Percentiles rank a stretch among this genome's conserved stretches.
Conservation (phyloP, 1,140 invertebrate species). For the Pseudomyrmex sp. region DNA sequence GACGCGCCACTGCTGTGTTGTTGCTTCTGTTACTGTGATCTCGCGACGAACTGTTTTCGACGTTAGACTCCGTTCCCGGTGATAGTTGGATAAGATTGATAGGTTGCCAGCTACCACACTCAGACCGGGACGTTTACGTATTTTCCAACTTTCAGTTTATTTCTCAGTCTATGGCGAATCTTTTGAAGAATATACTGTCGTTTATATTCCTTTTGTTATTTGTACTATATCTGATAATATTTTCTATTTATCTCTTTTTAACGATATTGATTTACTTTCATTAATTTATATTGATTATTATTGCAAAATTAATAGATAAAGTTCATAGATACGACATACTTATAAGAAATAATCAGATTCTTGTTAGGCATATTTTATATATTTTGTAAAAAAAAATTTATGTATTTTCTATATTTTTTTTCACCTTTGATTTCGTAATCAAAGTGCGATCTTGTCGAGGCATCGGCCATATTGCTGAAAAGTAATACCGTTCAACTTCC, state of each 20-base stretch:
- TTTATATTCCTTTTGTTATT: not conserved
- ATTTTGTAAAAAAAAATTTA: not conserved
- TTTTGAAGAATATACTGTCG: not conserved
- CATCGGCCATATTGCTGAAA: not conserved
- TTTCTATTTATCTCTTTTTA: not conserved
- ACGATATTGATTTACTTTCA: too few relatives aligned
- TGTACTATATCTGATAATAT: not conserved
- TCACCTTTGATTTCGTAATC: too few relatives aligned
- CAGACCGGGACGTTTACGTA: slow-evolving; percentile 39
- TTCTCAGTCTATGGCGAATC: not conserved
- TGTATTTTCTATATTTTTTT: not conserved
- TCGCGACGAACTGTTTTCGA: slow-evolving; percentile 65
- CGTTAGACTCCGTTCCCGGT: slow-evolving; percentile 45
- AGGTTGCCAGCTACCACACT: slow-evolving; percentile 40
- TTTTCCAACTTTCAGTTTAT: slow-evolving; percentile 38
- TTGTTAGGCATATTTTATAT: not conserved
- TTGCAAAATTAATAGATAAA: too few relatives aligned
- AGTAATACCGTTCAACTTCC: slow-evolving; percentile 7
- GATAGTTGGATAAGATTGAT: slow-evolving; percentile 60
- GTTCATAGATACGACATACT: not conserved
- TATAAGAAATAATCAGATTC: not conserved
- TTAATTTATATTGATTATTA: too few relatives aligned
- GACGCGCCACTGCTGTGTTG: slow-evolving; percentile 64
- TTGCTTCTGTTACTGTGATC: slow-evolving; percentile 74
- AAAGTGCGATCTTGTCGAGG: not conserved